These are phyloP conservation scores for Zosterops borbonicus DNA, from an alignment of 2,113 vertebrate species.

Conservation along the genomic window DNA sequence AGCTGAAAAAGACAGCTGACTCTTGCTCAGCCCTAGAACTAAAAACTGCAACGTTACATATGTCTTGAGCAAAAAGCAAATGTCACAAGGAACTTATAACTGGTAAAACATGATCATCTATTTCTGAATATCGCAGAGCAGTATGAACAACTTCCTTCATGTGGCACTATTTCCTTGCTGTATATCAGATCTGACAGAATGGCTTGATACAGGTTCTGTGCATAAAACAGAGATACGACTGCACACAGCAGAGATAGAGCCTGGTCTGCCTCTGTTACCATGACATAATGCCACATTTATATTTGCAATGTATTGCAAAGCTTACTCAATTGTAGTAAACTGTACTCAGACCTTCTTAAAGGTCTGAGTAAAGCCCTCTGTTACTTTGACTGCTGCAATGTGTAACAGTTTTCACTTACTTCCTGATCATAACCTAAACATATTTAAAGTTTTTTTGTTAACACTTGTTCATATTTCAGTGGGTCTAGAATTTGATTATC, in stretches of 20 bases:
- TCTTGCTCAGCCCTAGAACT: neutral
- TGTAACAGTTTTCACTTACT: neutral
- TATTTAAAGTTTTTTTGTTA: neutral
- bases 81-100: neutral
- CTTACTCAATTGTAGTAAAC: neutral
- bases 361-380: neutral
- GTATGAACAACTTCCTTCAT: conserved; percentile 11
- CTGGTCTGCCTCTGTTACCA: neutral
- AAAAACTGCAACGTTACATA: neutral
- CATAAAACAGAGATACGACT: neutral
- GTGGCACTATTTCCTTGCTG: neutral
- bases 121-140: neutral
- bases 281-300: neutral
- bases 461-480: neutral
- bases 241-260: neutral
- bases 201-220: neutral
- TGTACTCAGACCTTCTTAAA: neutral
- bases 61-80: neutral
- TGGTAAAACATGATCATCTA: neutral
- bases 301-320: neutral
- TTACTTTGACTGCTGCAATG: neutral
- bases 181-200: neutral
- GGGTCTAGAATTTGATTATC: neutral
- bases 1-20: neutral
- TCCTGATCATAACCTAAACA: neutral